Conservation (phyloP, 2,888 invertebrate species). For the Heliconius erato region DNA sequence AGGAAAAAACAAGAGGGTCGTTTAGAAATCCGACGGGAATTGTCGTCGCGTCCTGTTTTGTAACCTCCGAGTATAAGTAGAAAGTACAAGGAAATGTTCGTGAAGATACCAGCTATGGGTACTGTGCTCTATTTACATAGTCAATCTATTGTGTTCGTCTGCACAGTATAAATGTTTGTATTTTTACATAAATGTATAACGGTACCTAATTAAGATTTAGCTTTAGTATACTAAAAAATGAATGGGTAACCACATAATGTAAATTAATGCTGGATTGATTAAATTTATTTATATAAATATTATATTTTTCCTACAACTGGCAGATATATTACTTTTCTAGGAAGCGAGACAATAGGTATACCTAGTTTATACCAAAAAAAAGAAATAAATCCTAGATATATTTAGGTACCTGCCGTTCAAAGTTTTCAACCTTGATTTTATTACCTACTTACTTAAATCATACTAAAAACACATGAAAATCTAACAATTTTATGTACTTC, state of each 20-base stretch:
- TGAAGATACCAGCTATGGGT: slow-evolving; percentile 61
- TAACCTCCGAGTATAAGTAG: slow-evolving; percentile 62
- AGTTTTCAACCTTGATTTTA: not conserved
- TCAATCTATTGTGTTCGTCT: slow-evolving; percentile 59
- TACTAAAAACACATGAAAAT: not conserved
- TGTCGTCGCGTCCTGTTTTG: slow-evolving; percentile 70
- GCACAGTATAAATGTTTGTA: slow-evolving; percentile 3
- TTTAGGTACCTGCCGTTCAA: not conserved
- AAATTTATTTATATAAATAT: not conserved
- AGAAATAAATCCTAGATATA: too few relatives aligned
- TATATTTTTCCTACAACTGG: not conserved
- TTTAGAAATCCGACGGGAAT: slow-evolving; percentile 78
- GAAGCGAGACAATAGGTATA: not conserved
- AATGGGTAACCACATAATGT: too few relatives aligned
- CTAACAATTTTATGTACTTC: not conserved
- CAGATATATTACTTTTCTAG: not conserved
- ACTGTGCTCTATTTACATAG: slow-evolving; percentile 69
- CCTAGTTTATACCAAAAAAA: too few relatives aligned
- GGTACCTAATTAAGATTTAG: slow-evolving; percentile 50
- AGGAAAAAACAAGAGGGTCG: slow-evolving; percentile 80
- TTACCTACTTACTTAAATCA: not conserved
- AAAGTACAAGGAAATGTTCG: slow-evolving; percentile 66
- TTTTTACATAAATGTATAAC: slow-evolving; percentile 48
- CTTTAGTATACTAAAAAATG: slow-evolving; percentile 1
- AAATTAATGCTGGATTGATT: not conserved